phyloP scores from a whole-genome alignment of 2,888 invertebrate genomes.

The Polydrusus tereticollis region DNA sequence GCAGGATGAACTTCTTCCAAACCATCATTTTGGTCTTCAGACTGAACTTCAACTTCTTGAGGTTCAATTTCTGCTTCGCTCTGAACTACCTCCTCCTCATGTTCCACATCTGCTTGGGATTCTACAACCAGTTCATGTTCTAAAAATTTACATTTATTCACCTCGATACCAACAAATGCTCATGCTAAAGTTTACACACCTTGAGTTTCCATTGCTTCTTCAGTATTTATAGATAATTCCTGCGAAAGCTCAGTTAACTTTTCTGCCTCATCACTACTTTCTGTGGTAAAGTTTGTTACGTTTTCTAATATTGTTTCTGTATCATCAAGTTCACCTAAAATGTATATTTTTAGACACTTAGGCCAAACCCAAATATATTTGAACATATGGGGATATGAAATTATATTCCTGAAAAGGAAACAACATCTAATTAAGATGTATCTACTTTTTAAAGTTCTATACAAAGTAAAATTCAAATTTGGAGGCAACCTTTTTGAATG shows the following conservation, averaged over 20 bases:
- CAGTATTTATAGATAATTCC: conserved; percentile 59
- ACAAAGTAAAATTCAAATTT: conserved; percentile 36
- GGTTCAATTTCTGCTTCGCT: conserved; percentile 60
- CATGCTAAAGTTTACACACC: conserved; percentile 48
- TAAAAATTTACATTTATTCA: conserved; percentile 39
- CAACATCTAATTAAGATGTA: not conserved
- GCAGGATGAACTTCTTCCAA: conserved; percentile 23
- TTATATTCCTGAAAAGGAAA: not conserved
- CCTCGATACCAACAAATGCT: too few relatives aligned
- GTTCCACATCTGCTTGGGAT: conserved; percentile 55
- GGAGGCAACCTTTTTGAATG: conserved; percentile 35
- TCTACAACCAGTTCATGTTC: conserved; percentile 56
- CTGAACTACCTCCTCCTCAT: conserved; percentile 59
- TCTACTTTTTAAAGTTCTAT: conserved; percentile 1
- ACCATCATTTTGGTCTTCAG: conserved; percentile 57
- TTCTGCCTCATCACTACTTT: conserved; percentile 55
- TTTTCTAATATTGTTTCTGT: conserved; percentile 56
- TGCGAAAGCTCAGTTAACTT: conserved; percentile 62
- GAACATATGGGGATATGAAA: not conserved
- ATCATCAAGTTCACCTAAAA: conserved; percentile 57
- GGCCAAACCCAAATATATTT: not conserved
- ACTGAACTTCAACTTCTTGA: conserved; percentile 63
- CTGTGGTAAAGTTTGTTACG: conserved; percentile 54
- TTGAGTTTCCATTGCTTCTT: conserved; percentile 60
- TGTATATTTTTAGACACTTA: conserved; percentile 16